Base-by-base conservation (phyloP, 2,113 vertebrate genomes). In the Ploceus nigricollis region DNA sequence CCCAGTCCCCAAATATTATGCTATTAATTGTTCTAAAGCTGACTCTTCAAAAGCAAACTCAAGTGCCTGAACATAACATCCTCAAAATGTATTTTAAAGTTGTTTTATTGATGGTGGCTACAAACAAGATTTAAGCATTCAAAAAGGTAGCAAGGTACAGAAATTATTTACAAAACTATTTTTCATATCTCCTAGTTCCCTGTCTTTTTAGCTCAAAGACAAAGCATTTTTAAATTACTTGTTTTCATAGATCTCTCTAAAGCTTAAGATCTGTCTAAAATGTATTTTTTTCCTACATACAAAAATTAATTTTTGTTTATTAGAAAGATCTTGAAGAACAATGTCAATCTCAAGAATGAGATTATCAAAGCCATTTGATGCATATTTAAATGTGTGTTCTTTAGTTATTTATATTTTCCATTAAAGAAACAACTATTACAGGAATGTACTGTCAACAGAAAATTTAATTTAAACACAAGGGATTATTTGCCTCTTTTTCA, bases 401-500 rank as follows among this genome's bases (percentile, higher is more conserved):
- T 79, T n/a, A 82, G 24, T 15, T 57, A 63, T 50, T 64, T 60
- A 31, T 39, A 40, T 76, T 81, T 94, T 60, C 28, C 6, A n/a
- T 56, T 80, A 88, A 57, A 58, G 30, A 66, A 77, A 75, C 11
- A 27, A 61, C 25, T 42, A 70, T 61, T 69, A n/a, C 4, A 28
- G 21, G 35, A 86, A 57, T 5, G 5, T 54, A 15, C 9, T 27
- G 12, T 51, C 37, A 90, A 88, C 22, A 83, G 27, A 93, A 96
- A 94, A 77, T 15, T 42, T 60, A 48, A 95, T 86, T 90, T 80
- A 86, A 86, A 58, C 19, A 54, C 7, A 42, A 65, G 51, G 48
- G n/a, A 58, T 65, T 80, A 83, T 72, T 92, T 88, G 16, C 15
- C 18, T 69, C 11, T 5, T 76, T 93, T 87, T 45, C 14, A 66